Conservation (phyloP, 1,140 invertebrate genomes). For the Drosophila orosa region DNA sequence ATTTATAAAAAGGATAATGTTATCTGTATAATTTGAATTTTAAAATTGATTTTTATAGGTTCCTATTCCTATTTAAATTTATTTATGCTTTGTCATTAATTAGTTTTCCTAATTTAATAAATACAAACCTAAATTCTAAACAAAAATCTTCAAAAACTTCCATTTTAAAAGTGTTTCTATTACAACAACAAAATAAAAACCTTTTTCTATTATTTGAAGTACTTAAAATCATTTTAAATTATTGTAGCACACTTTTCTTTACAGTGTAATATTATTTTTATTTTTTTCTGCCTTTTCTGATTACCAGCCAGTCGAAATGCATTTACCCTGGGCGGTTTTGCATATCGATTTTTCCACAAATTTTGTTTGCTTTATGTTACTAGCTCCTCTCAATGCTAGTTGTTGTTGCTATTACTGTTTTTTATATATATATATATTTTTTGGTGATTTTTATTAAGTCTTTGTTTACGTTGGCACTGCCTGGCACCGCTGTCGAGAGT, state of each 20-base stretch:
- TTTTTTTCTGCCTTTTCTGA: slow-evolving; percentile 34
- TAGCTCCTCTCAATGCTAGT: slow-evolving; percentile 19
- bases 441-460: slow-evolving; percentile 67
- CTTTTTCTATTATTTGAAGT: no score
- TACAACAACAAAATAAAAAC: no score
- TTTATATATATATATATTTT: slow-evolving; percentile 30
- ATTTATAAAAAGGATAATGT: no score
- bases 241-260: not conserved
- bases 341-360: slow-evolving; percentile 76
- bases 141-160: no score
- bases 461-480: slow-evolving; percentile 83
- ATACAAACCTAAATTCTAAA: no score
- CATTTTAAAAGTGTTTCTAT: no score
- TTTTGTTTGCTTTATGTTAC: slow-evolving; percentile 60
- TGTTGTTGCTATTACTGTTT: slow-evolving; percentile 33
- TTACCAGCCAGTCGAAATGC: slow-evolving; percentile 52
- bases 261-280: slow-evolving; percentile 17
- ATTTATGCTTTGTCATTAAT: no score
- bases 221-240: not conserved
- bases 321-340: slow-evolving; percentile 56
- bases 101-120: no score
- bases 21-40: no score
- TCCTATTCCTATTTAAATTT: no score
- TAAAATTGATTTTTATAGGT: no score
- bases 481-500: slow-evolving; percentile 71